Conservation (phyloP, 2,888 invertebrate species). For the Zele albiditarsus region DNA sequence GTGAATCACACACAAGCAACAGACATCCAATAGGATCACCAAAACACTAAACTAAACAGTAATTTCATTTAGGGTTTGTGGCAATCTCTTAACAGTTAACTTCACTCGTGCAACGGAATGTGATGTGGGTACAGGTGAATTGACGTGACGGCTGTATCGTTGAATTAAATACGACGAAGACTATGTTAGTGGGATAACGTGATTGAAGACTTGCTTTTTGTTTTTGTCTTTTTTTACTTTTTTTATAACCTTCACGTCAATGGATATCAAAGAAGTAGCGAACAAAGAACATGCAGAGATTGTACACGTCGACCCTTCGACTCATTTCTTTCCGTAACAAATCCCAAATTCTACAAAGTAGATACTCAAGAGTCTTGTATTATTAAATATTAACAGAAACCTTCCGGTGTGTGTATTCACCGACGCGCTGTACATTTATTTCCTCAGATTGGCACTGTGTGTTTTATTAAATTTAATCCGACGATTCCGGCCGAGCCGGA, state of each 20-base stretch:
- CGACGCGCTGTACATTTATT: slow-evolving; percentile 52
- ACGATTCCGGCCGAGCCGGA: slow-evolving; percentile 51
- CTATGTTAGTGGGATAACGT: slow-evolving; percentile 11
- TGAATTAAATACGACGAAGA: slow-evolving; percentile 52
- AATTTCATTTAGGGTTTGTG: slow-evolving; percentile 59
- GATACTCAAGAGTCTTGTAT: slow-evolving; percentile 42
- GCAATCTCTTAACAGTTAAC: slow-evolving; percentile 65
- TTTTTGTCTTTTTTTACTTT: not conserved
- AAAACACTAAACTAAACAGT: slow-evolving; percentile 39
- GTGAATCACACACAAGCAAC: slow-evolving; percentile 3
- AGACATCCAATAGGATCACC: slow-evolving; percentile 9
- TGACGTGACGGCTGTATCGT: slow-evolving; percentile 65
- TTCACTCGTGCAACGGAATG: slow-evolving; percentile 53
- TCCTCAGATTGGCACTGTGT: slow-evolving; percentile 61
- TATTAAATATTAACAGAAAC: slow-evolving; percentile 62
- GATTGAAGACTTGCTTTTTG: slow-evolving; percentile 18
- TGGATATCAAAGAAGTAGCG: not conserved
- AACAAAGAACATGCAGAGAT: slow-evolving; percentile 4
- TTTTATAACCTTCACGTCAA: not conserved
- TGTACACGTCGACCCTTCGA: slow-evolving; percentile 22
- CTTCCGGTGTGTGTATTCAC: slow-evolving; percentile 16
- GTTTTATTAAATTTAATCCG: slow-evolving; percentile 66
- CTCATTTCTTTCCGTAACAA: slow-evolving; percentile 22
- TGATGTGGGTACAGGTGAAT: slow-evolving; percentile 63
- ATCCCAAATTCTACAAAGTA: slow-evolving; percentile 35